Base-by-base conservation (phyloP, 2,797 vertebrate genomes). In the Tangara arthus region DNA sequence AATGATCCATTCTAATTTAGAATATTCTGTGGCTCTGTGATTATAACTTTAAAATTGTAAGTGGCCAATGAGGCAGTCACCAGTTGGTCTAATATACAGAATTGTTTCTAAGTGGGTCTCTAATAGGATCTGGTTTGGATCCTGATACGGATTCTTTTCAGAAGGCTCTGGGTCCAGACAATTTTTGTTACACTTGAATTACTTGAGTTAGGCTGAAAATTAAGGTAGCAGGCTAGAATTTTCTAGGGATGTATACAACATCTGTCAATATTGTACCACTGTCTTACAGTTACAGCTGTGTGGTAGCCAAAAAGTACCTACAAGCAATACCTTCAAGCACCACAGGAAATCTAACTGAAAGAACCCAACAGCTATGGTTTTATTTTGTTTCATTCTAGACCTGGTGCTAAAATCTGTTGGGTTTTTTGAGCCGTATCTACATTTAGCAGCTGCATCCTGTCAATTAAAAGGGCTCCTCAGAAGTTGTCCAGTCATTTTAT, bases 221-320 rank as follows among this genome's bases (percentile, higher is more conserved):
- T 71, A 37, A 82, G 15, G 50, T 14, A 87, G 14, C 13, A 69
- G 19, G 11, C 3, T 32, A 57, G 17, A 11, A 53, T 61, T 80
- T 76, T 24, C 12, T 53, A 41, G 11, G 13, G 22, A 50, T 37
- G 2, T 23, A 9, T 49, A 32, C 4, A 61, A 22, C 5, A 37
- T 87, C 37, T 71, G 17, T 47, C 37, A 41, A 2, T n/a, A 12
- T 18, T 35, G 14, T 35, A 32, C 11, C 46, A 8, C 55, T 37
- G 1, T 64, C 8, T 61, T 47, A 55, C 14, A 57, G 32, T 61
- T 60, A 56, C 9, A 57, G 26, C 5, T 41, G 9, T 44, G 9
- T 79, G n/a, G 32, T 3, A 72, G 41, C 7, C 37, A 68, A 56
- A 70, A 75, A 46, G 19, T 37, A 24, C 0, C 0, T 24, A 27